phyloP scores from a whole-genome alignment of 2,888 invertebrate species.

The Spodoptera littoralis region DNA sequence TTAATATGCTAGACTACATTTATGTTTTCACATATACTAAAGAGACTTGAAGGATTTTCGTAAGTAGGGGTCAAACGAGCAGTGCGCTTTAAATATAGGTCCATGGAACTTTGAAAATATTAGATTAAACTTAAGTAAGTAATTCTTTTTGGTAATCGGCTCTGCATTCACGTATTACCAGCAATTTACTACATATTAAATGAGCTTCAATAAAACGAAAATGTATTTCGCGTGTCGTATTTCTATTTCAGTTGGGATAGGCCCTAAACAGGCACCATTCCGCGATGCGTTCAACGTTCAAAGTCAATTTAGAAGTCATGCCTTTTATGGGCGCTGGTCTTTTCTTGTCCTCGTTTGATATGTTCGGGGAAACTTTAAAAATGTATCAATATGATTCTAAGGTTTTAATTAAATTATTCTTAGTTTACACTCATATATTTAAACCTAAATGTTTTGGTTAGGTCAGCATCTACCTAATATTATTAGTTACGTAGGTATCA shows the following conservation, averaged over 20 bases:
- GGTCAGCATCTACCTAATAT: no score
- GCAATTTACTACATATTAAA: not conserved
- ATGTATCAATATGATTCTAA: not conserved
- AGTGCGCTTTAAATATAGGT: not conserved
- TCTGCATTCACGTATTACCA: no score
- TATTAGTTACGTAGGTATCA: not conserved
- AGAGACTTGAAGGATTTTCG: not conserved
- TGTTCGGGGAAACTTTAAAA: not conserved
- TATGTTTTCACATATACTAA: not conserved
- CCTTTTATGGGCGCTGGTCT: constrained; percentile 26
- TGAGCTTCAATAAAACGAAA: not conserved
- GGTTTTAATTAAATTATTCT: constrained; percentile 3
- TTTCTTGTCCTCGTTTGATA: constrained; percentile 13
- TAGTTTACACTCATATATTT: no score
- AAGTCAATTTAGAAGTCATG: constrained; percentile 53
- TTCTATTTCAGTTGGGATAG: constrained; percentile 53
- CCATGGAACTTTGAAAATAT: no score
- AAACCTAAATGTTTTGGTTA: no score
- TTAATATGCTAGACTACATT: constrained; percentile 7
- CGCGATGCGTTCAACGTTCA: constrained; percentile 56
- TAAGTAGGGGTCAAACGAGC: not conserved
- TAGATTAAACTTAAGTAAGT: no score
- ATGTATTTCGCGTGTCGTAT: constrained; percentile 50
- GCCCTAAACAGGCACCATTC: constrained; percentile 55
- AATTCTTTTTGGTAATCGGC: no score